Conservation (phyloP, 1,140 invertebrate genomes). For the Zaprionus vittiger region DNA sequence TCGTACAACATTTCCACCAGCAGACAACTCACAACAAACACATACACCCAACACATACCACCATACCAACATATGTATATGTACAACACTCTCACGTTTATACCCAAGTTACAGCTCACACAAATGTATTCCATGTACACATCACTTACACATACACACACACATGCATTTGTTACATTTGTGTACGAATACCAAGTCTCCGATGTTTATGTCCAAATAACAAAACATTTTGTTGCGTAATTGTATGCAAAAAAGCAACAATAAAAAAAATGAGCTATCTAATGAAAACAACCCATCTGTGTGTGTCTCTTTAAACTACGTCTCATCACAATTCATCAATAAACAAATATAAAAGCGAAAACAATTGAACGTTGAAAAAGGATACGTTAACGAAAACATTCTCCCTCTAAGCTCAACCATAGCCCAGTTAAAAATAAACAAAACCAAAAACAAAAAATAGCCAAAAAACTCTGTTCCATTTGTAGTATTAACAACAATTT, state of each 20-base stretch:
- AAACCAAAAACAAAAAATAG: slow-evolving; percentile 18
- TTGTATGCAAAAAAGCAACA: slow-evolving; percentile 50
- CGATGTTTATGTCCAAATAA: slow-evolving; percentile 66
- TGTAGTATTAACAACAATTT: slow-evolving; percentile 78
- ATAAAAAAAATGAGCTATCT: slow-evolving; percentile 51
- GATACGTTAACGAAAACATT: slow-evolving; percentile 34
- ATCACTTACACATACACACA: slow-evolving; percentile 19
- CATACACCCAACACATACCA: background rate
- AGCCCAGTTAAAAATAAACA: slow-evolving; percentile 52
- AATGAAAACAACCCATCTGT: slow-evolving; percentile 28
- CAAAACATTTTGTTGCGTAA: slow-evolving; percentile 68
- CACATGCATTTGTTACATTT: slow-evolving; percentile 29
- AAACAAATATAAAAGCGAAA: slow-evolving; percentile 46
- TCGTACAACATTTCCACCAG: slow-evolving; percentile 28
- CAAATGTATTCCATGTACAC: slow-evolving; percentile 6
- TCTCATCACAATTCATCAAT: slow-evolving; percentile 36
- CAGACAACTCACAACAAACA: slow-evolving; percentile 22
- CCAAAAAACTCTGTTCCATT: slow-evolving; percentile 70
- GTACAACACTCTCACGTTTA: slow-evolving; percentile 15
- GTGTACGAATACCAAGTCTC: slow-evolving; percentile 58
- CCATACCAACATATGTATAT: background rate
- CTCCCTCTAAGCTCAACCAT: slow-evolving; percentile 49
- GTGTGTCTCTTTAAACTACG: slow-evolving; percentile 39
- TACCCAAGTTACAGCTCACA: slow-evolving; percentile 10
- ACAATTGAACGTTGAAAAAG: slow-evolving; percentile 18